Conservation (phyloP, 64 coral and sea anemone genomes). For the Montipora sp. region DNA sequence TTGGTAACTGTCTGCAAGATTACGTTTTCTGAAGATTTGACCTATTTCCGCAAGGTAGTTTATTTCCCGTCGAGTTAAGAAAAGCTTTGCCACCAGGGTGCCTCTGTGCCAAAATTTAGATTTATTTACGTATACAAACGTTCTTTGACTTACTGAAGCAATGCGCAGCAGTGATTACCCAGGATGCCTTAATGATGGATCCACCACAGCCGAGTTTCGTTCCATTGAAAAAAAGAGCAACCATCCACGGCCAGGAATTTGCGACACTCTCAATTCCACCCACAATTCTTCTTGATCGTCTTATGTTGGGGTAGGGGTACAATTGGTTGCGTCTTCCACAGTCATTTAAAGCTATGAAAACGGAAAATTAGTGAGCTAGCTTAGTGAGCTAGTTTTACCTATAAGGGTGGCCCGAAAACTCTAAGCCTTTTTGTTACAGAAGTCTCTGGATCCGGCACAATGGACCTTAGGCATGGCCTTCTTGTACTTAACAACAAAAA, state of each 20-base stretch:
- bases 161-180: conserved; percentile 90
- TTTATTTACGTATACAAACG: too few species aligned
- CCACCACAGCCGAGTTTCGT: conserved; percentile 82
- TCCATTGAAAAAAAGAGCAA: conserved; percentile 82
- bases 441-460: too few species aligned
- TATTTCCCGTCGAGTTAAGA: too few species aligned
- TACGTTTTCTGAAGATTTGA: too few species aligned
- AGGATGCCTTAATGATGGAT: conserved; percentile 75
- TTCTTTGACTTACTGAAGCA: conserved; percentile 83
- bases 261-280: conserved; percentile 72
- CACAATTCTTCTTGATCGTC: conserved; percentile 76
- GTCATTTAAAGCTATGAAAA: conserved; percentile 26
- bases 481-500: too few species aligned
- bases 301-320: background rate
- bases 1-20: too few species aligned
- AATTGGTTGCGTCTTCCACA: conserved; percentile 54
- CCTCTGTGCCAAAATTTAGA: background rate
- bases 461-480: too few species aligned
- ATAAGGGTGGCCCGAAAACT: too few species aligned
- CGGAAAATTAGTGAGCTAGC: background rate
- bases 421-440: too few species aligned
- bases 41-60: too few species aligned
- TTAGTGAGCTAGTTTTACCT: too few species aligned
- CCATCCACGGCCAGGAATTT: conserved; percentile 95
- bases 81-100: background rate